phyloP scores from a whole-genome alignment of 2,113 vertebrate genomes.

The Aegotheles bennettii region DNA sequence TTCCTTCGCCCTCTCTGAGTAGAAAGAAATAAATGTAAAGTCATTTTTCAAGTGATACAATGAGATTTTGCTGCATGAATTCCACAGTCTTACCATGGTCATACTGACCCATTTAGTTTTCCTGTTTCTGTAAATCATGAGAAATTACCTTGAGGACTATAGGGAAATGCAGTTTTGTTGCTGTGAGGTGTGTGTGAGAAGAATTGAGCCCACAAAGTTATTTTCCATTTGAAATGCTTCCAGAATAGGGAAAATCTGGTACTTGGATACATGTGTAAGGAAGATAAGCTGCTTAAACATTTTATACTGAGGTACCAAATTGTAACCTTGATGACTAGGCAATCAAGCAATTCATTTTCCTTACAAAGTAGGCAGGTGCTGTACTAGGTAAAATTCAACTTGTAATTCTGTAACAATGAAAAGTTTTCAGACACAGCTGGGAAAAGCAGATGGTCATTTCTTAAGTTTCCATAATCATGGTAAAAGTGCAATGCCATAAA shows the following conservation, averaged over 20 bases:
- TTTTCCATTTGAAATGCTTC: conserved; percentile 10
- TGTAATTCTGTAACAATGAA: not conserved
- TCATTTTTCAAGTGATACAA: not conserved
- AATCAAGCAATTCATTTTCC: not conserved
- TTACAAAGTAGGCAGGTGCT: not conserved
- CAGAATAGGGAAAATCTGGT: not conserved
- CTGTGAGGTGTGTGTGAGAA: not conserved
- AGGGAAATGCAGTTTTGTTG: not conserved
- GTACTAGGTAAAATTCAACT: not conserved
- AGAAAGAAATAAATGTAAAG: not conserved
- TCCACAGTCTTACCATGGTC: not conserved
- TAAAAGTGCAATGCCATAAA: not conserved
- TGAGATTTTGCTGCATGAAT: not conserved
- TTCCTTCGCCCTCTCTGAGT: not conserved
- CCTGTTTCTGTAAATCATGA: not conserved
- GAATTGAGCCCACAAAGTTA: not conserved
- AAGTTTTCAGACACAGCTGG: not conserved
- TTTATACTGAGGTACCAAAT: not conserved
- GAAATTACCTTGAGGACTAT: not conserved
- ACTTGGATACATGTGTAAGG: not conserved
- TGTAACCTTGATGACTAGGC: not conserved
- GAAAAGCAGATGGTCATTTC: conserved; percentile 17
- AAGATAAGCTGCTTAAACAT: conserved; percentile 8
- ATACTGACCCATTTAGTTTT: not conserved
- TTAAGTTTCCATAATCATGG: not conserved